A percentile compares a stretch with the other conserved stretches of the same genome.
phyloP scores from a whole-genome alignment of 2,797 vertebrate species.

The Sandelia bainsii region DNA sequence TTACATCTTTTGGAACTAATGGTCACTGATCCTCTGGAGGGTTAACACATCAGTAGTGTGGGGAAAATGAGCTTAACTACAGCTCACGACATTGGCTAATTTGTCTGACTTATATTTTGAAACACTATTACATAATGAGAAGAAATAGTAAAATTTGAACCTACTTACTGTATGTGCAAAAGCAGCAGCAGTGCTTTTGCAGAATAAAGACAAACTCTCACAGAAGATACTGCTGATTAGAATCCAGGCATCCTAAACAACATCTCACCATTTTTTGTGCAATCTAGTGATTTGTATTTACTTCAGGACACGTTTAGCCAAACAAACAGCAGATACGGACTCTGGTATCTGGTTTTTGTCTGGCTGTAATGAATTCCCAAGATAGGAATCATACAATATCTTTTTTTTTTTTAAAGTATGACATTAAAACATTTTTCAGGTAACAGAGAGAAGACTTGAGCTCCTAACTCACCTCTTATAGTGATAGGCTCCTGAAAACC shows the following conservation, averaged over 20 bases:
- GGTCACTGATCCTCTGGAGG: background rate
- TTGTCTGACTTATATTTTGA: background rate
- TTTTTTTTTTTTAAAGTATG: too few relatives aligned
- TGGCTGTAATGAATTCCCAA: conserved; percentile 10
- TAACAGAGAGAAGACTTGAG: background rate
- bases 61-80: conserved; percentile 1
- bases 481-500: background rate
- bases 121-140: too few relatives aligned
- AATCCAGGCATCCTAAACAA: conserved; percentile 4
- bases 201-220: background rate
- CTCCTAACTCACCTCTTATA: background rate
- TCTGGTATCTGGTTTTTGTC: conserved; percentile 11
- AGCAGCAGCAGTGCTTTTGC: background rate
- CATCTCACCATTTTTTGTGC: background rate
- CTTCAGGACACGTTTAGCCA: background rate
- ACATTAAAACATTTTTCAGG: background rate
- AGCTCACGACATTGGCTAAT: background rate
- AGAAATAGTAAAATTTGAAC: too few relatives aligned
- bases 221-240: too few relatives aligned
- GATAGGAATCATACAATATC: conserved; percentile 7
- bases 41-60: background rate
- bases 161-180: too few relatives aligned
- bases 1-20: background rate
- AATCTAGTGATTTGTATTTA: conserved; percentile 6
- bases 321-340: too few relatives aligned